Evolutionary conservation across 2,113 vertebrate species (phyloP).

Genomic region (Pelobates fuscus): DNA sequence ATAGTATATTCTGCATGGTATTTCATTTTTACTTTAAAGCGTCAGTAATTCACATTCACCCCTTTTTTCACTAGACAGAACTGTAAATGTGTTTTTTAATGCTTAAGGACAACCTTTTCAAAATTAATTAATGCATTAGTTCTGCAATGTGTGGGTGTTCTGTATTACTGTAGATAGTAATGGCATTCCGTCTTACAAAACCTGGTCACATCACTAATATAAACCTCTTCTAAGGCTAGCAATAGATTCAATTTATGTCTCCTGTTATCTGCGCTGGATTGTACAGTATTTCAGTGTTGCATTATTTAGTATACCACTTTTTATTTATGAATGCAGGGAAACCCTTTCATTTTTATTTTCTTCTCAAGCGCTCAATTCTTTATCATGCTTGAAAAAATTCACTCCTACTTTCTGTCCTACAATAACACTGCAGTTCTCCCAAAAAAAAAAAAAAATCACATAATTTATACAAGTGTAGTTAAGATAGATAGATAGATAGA

Average conservation of each 20-base stretch:
- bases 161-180: constrained; percentile 25
- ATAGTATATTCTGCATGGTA: background rate
- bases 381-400: background rate
- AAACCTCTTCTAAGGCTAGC: background rate
- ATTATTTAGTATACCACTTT: constrained; percentile 8
- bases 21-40: background rate
- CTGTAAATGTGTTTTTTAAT: constrained; percentile 25
- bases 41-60: background rate
- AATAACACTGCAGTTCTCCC: no score
- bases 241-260: constrained; percentile 7
- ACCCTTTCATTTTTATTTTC: background rate
- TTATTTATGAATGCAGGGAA: constrained; percentile 4
- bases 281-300: background rate
- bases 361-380: background rate
- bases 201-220: constrained; percentile 1
- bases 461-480: no score
- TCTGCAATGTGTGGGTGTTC: constrained; percentile 14
- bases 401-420: no score
- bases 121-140: constrained; percentile 35
- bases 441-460: no score
- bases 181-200: constrained; percentile 7
- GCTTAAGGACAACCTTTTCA: constrained; percentile 24
- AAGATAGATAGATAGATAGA: background rate
- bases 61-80: background rate
- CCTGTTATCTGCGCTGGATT: background rate